phyloP scores from a whole-genome alignment of 2,888 invertebrate genomes.

The Mantis religiosa region DNA sequence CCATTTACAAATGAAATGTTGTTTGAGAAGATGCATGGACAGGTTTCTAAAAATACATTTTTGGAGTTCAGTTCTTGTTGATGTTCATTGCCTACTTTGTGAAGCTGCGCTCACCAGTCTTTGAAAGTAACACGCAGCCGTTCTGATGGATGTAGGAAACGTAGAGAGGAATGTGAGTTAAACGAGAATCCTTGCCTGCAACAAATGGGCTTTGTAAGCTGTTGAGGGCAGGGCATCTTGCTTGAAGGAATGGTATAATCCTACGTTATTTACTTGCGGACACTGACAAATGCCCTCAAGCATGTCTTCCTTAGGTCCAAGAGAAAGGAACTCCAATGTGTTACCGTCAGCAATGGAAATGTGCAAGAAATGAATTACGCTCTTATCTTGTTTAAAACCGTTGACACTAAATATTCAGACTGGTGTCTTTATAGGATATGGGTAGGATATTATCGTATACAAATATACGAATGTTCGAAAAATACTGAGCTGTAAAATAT shows the following conservation, averaged over 20 bases:
- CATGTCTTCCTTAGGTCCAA: background rate
- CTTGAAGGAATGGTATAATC: background rate
- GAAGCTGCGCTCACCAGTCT: background rate
- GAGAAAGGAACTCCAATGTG: background rate
- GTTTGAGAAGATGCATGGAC: too few species aligned
- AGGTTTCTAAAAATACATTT: too few species aligned
- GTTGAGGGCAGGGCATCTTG: background rate
- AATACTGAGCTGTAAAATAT: too few species aligned
- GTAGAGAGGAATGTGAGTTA: background rate
- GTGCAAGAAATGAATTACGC: background rate
- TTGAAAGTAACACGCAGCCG: background rate
- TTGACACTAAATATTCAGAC: too few species aligned
- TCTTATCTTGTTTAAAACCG: background rate
- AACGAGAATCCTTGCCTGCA: background rate
- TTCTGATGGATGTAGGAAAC: background rate
- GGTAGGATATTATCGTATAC: too few species aligned
- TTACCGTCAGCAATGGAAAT: background rate
- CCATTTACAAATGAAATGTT: too few species aligned
- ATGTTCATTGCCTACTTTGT: too few species aligned
- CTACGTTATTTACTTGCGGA: background rate
- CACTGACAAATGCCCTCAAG: background rate
- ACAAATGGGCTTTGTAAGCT: background rate
- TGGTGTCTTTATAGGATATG: too few species aligned
- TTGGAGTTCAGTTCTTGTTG: too few species aligned
- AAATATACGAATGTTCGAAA: too few species aligned